These are phyloP conservation scores for Procambarus virginalis DNA, from an alignment of 1,140 invertebrate species.

Conservation along the genomic window DNA sequence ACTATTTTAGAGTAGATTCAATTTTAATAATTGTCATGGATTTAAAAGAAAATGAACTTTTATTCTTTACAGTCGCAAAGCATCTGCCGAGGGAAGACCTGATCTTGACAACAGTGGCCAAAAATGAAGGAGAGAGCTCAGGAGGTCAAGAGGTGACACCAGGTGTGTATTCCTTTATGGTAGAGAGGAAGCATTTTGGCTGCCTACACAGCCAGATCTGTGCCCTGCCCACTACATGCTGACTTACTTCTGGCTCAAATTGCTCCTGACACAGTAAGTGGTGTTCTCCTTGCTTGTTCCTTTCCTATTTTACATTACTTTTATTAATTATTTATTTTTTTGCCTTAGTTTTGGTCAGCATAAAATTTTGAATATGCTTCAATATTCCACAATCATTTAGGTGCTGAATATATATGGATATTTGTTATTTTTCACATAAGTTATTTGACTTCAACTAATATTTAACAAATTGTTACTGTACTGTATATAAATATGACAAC, in stretches of 20 bases:
- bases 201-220: slow-evolving; percentile 82
- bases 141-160: slow-evolving; percentile 69
- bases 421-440: too few species aligned
- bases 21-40: too few species aligned
- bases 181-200: slow-evolving; percentile 95
- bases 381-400: too few species aligned
- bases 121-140: slow-evolving; percentile 64
- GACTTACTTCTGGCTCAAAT: slow-evolving; percentile 83
- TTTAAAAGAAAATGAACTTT: not conserved
- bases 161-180: slow-evolving; percentile 79
- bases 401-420: too few species aligned
- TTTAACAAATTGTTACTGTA: too few species aligned
- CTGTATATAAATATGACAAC: too few species aligned
- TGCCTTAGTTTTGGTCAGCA: too few species aligned
- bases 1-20: too few species aligned
- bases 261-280: slow-evolving; percentile 86
- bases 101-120: slow-evolving; percentile 73
- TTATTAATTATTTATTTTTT: too few species aligned
- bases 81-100: slow-evolving; percentile 86
- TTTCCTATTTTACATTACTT: not conserved
- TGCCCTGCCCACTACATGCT: slow-evolving; percentile 84
- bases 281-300: not conserved
- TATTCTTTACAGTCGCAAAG: slow-evolving; percentile 80
- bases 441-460: too few species aligned
- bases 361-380: too few species aligned